Evolutionary conservation across 2,888 invertebrate species (phyloP), one percentile per base, ranked within the genome.

Genomic region (Meganola albula): DNA sequence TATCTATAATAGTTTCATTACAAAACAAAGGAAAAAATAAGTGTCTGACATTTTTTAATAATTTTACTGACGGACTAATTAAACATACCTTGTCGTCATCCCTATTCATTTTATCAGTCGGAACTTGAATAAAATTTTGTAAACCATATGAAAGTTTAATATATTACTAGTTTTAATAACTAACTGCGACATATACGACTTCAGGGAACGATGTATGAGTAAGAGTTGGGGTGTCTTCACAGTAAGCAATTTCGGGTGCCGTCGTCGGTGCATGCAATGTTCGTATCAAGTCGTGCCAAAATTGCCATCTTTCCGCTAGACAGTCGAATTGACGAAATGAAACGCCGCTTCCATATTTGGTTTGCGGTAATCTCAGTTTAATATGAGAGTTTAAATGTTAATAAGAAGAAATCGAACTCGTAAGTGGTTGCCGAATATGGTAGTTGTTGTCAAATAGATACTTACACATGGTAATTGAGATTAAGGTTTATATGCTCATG

Each of bases 211-310:
- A 65, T 67, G 53, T 66, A 72, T 82, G 75, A 83, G 72, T 75
- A 83, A 62, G 59, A 58, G 42, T 46, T 44, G 50, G 66, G 58
- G 63, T 67, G 78, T 77, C 74, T 76, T n/a, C n/a, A n/a, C 68
- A 50, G 70, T 69, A 55, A 68, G 79, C 77, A 76, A 80, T 82
- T 78, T 78, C 74, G 67, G 74, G 78, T 75, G 78, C 73, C 65
- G 67, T 62, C 67, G 63, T 57, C 63, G 46, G 50, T 55, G 56
- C 54, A 59, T 58, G 63, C 62, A 60, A 57, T 66, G 61, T 57
- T 53, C 55, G 52, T 55, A 16, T n/a, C n/a, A n/a, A 48, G 33
- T 53, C 34, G 61, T 82, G 83, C 83, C 83, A 83, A 78, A 77
- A 76, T 73, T 74, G 73, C 71, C 69, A 63, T 72, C 73, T 77